Conservation (phyloP, 2,797 vertebrate genomes). For the Rhabdomys pumilio region DNA sequence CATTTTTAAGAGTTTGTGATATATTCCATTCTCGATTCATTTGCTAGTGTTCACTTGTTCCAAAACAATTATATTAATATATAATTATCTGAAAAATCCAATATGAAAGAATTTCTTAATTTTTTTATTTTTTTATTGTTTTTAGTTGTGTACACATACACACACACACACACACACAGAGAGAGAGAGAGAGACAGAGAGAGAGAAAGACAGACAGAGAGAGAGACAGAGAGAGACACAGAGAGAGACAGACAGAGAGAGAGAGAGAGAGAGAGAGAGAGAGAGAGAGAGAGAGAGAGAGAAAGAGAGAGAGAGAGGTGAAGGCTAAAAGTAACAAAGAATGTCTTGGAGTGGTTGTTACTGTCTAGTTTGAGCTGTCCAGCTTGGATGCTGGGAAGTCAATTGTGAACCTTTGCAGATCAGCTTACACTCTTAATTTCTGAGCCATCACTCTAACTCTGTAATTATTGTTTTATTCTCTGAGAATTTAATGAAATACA, state of each 20-base stretch:
- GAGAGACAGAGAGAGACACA: too few relatives aligned
- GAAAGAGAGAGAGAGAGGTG: too few relatives aligned
- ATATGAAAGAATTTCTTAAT: not conserved
- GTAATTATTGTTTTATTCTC: not conserved
- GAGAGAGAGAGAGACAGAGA: too few relatives aligned
- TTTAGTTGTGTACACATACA: not conserved
- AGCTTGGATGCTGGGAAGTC: not conserved
- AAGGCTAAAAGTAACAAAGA: not conserved
- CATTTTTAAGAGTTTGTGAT: not conserved
- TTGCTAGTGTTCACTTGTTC: not conserved
- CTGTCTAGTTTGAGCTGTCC: not conserved
- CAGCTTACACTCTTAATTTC: not conserved
- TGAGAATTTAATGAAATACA: not conserved
- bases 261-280: too few relatives aligned
- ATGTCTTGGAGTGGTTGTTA: not conserved
- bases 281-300: too few relatives aligned
- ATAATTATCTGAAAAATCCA: not conserved
- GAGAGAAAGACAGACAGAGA: too few relatives aligned
- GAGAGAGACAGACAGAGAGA: too few relatives aligned
- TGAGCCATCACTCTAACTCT: not conserved
- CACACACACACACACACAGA: too few relatives aligned
- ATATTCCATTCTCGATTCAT: not conserved
- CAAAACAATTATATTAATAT: slow-evolving; percentile 12
- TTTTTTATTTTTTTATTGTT: slow-evolving; percentile 32
- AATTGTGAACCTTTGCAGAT: not conserved